Base-by-base conservation (phyloP, 2,113 vertebrate genomes). In the Campylomormyrus numenius region DNA sequence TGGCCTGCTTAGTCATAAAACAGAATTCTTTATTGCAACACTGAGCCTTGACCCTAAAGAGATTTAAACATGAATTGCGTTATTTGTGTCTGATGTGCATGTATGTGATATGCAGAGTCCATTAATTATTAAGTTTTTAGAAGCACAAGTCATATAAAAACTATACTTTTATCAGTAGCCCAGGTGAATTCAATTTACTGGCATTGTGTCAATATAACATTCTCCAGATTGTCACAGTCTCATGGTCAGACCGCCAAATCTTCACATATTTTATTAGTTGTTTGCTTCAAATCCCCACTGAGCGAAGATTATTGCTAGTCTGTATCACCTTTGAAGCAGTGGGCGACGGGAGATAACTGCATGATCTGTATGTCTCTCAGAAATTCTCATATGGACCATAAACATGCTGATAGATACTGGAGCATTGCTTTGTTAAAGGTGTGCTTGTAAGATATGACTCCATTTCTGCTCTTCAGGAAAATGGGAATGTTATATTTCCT, bases 41-140 rank as follows among this genome's bases (percentile, higher is more conserved):
- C 85, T 53, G 35, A 85, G 45, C 21, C 83, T 85, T 85, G 83
- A 87, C n/a, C 85, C 85, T 53, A 87, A 87, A 87, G 85, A 35
- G 48, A 53, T 87, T 87, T 56, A 52, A 53, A 39, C 85, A 53
- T 53, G 49, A 15, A 53, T 35, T 48, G n/a, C 13, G 1, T 39
- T 53, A 87, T 53, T 85, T 35, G 49, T 50, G n/a, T 87, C 50
- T 53, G 49, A 87, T 53, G 49, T 52, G 15, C 49, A 53, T 53
- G n/a, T 46, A 52, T 39, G 50, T 35, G 85, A 24, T 31, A 27
- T 35, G 48, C 13, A 39, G 85, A 87, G 50, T 56, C 49, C 50
- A 53, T 53, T 53, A 86, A 50, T 49, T n/a, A 86, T 86, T 46
- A 27, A 27, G n/a, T 86, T 52, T 50, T 3, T 11, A 27, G 46